phyloP scores from a whole-genome alignment of 2,797 vertebrate genomes.

The Diplodus puntazzo region DNA sequence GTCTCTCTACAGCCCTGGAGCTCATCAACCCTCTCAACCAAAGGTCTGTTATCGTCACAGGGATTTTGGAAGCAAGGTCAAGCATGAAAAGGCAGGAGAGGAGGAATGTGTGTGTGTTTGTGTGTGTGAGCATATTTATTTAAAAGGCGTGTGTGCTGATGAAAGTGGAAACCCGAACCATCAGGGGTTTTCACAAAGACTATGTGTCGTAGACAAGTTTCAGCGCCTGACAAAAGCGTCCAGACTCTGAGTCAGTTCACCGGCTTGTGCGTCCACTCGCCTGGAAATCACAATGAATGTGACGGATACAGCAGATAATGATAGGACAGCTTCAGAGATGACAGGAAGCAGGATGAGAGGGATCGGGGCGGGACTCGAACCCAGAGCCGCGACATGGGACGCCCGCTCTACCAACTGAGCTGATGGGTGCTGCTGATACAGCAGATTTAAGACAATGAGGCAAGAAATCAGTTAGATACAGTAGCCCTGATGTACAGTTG shows the following conservation, averaged over 20 bases:
- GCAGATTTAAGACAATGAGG: background rate
- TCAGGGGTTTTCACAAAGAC: background rate
- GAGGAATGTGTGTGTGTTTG: background rate
- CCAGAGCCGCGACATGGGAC: too few species aligned
- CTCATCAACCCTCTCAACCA: slow-evolving; percentile 53
- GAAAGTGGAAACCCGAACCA: background rate
- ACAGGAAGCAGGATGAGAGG: too few species aligned
- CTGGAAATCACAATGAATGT: background rate
- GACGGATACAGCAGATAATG: background rate
- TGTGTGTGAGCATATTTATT: slow-evolving; percentile 1
- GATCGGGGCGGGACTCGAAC: too few species aligned
- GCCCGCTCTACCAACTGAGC: too few species aligned
- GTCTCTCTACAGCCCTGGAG: slow-evolving; percentile 35
- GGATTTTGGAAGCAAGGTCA: slow-evolving; percentile 52
- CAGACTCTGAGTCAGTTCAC: background rate
- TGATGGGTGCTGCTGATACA: background rate
- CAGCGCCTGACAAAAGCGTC: background rate
- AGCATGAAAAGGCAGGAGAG: background rate
- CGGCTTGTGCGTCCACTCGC: background rate
- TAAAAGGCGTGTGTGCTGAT: background rate
- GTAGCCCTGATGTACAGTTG: background rate
- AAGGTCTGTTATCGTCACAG: slow-evolving; percentile 22
- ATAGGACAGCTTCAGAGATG: too few species aligned
- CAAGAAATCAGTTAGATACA: background rate
- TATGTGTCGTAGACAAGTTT: too few species aligned